A percentile compares a stretch with the other conserved stretches of the same genome.
These are phyloP conservation scores for Neogale vison DNA, from an alignment of 2,113 vertebrate genomes.

Conservation along the genomic window DNA sequence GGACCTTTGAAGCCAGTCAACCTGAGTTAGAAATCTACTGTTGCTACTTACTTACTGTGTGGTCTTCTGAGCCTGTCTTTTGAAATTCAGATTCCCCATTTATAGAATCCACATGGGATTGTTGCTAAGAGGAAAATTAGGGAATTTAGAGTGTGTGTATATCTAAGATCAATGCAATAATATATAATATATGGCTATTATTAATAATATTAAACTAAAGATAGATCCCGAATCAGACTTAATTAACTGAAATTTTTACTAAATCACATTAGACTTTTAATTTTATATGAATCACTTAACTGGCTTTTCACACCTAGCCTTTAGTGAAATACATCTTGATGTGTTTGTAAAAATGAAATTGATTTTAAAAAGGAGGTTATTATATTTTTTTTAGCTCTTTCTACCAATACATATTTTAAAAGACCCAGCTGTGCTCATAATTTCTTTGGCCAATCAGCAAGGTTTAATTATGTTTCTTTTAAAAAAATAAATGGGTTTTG, in stretches of 20 bases:
- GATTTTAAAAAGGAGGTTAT: conserved; percentile 57
- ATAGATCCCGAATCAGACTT: not conserved
- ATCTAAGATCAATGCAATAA: not conserved
- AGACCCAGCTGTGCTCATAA: conserved; percentile 72
- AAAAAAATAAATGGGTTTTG: conserved; percentile 60
- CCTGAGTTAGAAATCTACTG: not conserved
- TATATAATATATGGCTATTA: not conserved
- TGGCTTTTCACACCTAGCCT: not conserved
- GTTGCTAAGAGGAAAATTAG: not conserved
- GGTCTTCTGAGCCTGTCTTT: not conserved
- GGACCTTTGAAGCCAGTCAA: not conserved
- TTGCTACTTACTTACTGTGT: not conserved
- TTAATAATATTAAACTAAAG: conserved; percentile 32
- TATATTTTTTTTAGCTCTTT: conserved; percentile 76
- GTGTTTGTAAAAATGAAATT: conserved; percentile 14
- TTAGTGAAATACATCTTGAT: not conserved
- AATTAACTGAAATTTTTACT: conserved; percentile 27
- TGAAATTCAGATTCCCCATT: conserved; percentile 15
- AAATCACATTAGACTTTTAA: not conserved
- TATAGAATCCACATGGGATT: not conserved
- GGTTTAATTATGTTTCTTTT: conserved; percentile 56
- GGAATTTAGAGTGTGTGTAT: not conserved
- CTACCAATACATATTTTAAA: conserved; percentile 43
- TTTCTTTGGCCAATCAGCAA: conserved; percentile 74
- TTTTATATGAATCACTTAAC: conserved; percentile 30